These are phyloP conservation scores for Oreochromis grahami DNA, from an alignment of 2,797 vertebrate genomes.

Conservation along the genomic window DNA sequence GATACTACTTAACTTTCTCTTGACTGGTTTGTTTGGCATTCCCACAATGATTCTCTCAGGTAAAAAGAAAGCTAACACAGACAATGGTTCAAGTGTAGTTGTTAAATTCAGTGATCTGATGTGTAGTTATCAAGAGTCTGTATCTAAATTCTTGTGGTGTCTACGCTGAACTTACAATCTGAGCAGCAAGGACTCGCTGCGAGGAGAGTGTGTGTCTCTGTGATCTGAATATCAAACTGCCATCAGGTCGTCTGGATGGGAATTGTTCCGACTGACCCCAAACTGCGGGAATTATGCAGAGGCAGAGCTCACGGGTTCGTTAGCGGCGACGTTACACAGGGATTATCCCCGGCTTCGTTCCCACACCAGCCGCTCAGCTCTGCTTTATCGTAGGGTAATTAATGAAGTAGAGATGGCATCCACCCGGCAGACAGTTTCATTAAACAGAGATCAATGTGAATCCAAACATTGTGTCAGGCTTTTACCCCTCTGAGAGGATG, in stretches of 20 bases:
- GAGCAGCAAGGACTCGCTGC: background rate
- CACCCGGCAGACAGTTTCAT: background rate
- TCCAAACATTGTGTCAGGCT: background rate
- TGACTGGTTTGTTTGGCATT: background rate
- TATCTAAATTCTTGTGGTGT: background rate
- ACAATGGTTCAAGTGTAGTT: background rate
- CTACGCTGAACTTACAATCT: background rate
- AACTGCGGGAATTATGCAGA: background rate
- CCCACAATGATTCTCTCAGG: background rate
- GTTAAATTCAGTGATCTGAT: background rate
- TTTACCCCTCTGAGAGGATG: background rate
- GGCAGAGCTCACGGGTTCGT: background rate
- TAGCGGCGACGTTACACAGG: background rate
- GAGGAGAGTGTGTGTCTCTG: background rate
- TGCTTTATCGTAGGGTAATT: background rate
- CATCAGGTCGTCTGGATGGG: background rate
- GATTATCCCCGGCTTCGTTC: slow-evolving; percentile 18
- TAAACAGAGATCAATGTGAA: background rate
- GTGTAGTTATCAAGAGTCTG: background rate
- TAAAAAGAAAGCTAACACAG: background rate
- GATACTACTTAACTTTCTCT: background rate
- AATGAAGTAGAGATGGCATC: background rate
- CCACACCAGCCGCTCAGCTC: background rate
- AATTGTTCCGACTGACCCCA: background rate
- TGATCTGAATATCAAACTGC: background rate